phyloP scores from a whole-genome alignment of 2,113 vertebrate species.

The Xyliphius kryptos region DNA sequence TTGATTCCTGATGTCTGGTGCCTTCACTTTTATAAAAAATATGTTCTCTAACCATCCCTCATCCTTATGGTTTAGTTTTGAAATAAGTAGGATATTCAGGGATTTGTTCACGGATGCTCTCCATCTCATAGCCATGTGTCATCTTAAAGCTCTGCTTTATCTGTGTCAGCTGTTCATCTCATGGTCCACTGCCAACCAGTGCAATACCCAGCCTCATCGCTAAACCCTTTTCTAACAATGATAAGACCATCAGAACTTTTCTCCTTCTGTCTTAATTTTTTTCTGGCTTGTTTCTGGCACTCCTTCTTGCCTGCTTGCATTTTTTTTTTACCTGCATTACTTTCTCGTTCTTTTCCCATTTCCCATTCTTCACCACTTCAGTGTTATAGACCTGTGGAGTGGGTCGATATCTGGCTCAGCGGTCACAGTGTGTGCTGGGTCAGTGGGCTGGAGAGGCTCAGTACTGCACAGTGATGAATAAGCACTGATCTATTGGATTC shows the following conservation, averaged over 20 bases:
- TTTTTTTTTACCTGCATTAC: not conserved
- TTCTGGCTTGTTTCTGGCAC: not conserved
- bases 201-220: not conserved
- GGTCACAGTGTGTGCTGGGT: conserved; percentile 25
- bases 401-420: conserved; percentile 22
- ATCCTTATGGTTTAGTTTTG: conserved; percentile 15
- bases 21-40: not conserved
- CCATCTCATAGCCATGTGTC: conserved; percentile 30
- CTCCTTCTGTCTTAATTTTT: not conserved
- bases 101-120: conserved; percentile 35
- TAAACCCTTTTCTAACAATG: not conserved
- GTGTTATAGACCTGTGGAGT: not conserved
- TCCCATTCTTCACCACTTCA: not conserved
- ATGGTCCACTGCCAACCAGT: conserved; percentile 3
- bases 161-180: conserved; percentile 35
- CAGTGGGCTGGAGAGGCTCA: conserved; percentile 26
- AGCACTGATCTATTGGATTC: conserved; percentile 21
- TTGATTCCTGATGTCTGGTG: not conserved
- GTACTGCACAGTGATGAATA: conserved; percentile 18
- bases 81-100: conserved; percentile 26
- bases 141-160: conserved; percentile 33
- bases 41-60: conserved; percentile 7
- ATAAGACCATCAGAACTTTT: not conserved
- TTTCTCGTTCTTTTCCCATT: conserved; percentile 1
- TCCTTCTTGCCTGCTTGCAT: not conserved